Conservation (phyloP, 2,113 vertebrate species). For the Dicerorhinus sumatrensis region DNA sequence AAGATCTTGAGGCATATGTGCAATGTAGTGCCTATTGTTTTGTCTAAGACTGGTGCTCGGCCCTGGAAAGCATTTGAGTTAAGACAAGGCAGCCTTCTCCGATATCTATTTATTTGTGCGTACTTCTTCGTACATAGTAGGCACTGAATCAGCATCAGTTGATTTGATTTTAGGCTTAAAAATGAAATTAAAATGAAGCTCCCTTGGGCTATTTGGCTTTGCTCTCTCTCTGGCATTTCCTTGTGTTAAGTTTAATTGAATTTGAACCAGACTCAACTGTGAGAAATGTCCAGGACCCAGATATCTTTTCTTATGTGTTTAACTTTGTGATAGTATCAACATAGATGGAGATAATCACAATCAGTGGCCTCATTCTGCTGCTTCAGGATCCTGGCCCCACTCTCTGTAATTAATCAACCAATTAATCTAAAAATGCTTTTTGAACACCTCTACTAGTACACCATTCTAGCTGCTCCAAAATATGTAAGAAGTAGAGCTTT, state of each 20-base stretch:
- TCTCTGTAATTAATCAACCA: neutral
- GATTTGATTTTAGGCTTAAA: conserved; percentile 68
- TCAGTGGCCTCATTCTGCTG: neutral
- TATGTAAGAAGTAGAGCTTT: neutral
- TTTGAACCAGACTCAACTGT: conserved; percentile 58
- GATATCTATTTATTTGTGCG: neutral
- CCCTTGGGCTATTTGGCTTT: conserved; percentile 45
- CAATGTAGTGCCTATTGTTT: neutral
- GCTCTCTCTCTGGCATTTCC: conserved; percentile 49
- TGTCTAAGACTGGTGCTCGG: neutral
- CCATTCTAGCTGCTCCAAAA: neutral
- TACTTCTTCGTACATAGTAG: neutral
- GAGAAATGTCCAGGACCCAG: conserved; percentile 31
- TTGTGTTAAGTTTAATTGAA: conserved; percentile 60
- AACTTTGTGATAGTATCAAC: neutral
- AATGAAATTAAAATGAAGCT: conserved; percentile 59
- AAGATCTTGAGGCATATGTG: neutral
- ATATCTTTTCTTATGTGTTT: conserved; percentile 48
- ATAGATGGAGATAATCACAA: neutral
- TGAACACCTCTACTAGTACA: neutral
- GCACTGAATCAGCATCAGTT: neutral
- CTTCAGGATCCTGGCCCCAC: neutral
- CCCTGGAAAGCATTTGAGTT: neutral
- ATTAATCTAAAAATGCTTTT: neutral
- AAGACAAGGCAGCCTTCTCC: neutral